A percentile compares a stretch with the other conserved stretches of the same genome.
Evolutionary conservation across 2,113 vertebrate genomes (phyloP).

Genomic region (Acanthochromis polyacanthus): DNA sequence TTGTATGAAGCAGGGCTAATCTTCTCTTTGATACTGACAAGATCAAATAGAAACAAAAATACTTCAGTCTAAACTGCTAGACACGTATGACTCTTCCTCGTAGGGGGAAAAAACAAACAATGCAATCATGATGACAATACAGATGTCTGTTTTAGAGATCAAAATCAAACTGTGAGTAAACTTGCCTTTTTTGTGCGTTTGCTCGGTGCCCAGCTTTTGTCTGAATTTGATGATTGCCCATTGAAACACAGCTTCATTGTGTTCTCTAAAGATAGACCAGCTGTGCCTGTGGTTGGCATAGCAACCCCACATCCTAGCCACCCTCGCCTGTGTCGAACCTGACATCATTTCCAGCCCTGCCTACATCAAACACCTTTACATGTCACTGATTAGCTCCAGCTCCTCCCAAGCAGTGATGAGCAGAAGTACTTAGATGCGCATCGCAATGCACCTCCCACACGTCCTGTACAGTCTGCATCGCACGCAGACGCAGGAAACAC

Average conservation of each 20-base stretch:
- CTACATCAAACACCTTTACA: slow-evolving; percentile 49
- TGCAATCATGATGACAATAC: slow-evolving; percentile 48
- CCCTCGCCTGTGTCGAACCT: slow-evolving; percentile 10
- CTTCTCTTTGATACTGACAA: slow-evolving; percentile 65
- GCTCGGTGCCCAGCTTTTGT: slow-evolving; percentile 20
- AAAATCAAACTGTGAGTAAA: slow-evolving; percentile 57
- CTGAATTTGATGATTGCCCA: slow-evolving; percentile 45
- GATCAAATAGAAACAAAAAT: slow-evolving; percentile 62
- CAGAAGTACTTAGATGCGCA: not conserved
- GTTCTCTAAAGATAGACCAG: slow-evolving; percentile 50
- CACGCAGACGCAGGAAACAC: not conserved
- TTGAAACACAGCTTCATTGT: slow-evolving; percentile 65
- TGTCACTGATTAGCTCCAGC: slow-evolving; percentile 25
- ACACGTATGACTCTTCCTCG: slow-evolving; percentile 9
- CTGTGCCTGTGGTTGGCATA: slow-evolving; percentile 70
- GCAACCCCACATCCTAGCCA: slow-evolving; percentile 61
- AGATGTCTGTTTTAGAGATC: slow-evolving; percentile 44
- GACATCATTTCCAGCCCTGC: slow-evolving; percentile 11
- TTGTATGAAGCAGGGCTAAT: slow-evolving; percentile 50
- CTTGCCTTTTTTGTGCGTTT: slow-evolving; percentile 10
- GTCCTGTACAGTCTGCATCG: not conserved
- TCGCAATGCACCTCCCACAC: not conserved
- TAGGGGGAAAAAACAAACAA: slow-evolving; percentile 50
- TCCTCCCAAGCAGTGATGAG: not conserved
- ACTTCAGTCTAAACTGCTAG: slow-evolving; percentile 40